Evolutionary conservation across 2,888 invertebrate genomes (phyloP).

Genomic region (Galerucella pusilla): DNA sequence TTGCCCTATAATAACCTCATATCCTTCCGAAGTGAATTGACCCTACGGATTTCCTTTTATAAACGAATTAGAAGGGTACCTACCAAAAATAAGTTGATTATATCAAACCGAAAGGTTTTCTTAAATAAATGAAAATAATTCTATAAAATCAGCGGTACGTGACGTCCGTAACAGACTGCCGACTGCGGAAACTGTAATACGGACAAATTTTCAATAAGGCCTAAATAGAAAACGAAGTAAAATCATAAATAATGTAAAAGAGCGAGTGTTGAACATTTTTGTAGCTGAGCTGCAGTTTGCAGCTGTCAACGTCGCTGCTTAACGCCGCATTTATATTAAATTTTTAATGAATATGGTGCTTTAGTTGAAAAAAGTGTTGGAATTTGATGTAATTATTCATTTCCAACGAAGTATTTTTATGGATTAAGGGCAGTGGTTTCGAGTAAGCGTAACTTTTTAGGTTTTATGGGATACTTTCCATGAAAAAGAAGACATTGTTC

Average conservation of each 20-base stretch:
- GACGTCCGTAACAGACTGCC: background rate
- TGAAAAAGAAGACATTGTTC: too few relatives aligned
- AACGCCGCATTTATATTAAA: slow-evolving; percentile 21
- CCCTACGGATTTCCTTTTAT: slow-evolving; percentile 4
- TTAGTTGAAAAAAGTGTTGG: slow-evolving; percentile 19
- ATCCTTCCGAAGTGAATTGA: background rate
- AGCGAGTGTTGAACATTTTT: slow-evolving; percentile 25
- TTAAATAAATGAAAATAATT: slow-evolving; percentile 17
- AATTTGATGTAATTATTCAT: slow-evolving; percentile 29
- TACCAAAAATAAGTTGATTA: background rate
- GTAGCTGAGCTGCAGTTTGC: slow-evolving; percentile 3
- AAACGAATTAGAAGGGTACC: background rate
- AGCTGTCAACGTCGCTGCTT: slow-evolving; percentile 24
- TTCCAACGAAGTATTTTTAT: background rate
- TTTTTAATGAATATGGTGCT: slow-evolving; percentile 30
- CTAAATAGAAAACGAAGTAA: slow-evolving; percentile 19
- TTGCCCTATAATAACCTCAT: background rate
- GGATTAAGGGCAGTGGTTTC: background rate
- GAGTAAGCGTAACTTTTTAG: background rate
- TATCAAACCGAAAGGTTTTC: slow-evolving; percentile 9
- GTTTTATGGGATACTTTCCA: too few relatives aligned
- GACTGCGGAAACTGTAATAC: background rate
- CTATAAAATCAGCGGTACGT: slow-evolving; percentile 7
- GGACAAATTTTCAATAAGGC: slow-evolving; percentile 3
- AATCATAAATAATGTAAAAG: slow-evolving; percentile 30